These are phyloP conservation scores for Dorcus hopei DNA, from an alignment of 2,888 invertebrate genomes.

Conservation along the genomic window DNA sequence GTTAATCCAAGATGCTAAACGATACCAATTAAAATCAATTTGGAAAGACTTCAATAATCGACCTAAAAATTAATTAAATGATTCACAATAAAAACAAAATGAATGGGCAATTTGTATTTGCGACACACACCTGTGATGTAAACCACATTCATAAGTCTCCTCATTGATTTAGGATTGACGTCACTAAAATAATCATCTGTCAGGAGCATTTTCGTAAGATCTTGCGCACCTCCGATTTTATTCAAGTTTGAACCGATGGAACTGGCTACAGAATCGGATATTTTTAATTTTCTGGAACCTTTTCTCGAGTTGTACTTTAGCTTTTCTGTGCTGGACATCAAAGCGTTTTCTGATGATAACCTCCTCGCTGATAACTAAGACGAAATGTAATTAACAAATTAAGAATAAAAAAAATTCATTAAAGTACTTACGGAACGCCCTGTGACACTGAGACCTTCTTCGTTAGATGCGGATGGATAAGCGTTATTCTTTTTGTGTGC, in stretches of 20 bases:
- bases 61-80: constrained; percentile 60
- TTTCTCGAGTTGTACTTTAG: constrained; percentile 54
- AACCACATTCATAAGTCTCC: constrained; percentile 93
- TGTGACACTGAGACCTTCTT: constrained; percentile 47
- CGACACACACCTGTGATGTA: constrained; percentile 70
- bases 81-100: constrained; percentile 23
- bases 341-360: constrained; percentile 73
- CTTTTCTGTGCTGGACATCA: constrained; percentile 81
- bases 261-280: constrained; percentile 87
- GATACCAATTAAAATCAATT: constrained; percentile 99
- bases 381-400: background rate
- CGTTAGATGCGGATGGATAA: constrained; percentile 44
- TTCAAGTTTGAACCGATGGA: constrained; percentile 87
- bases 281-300: constrained; percentile 70
- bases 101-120: constrained; percentile 36
- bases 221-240: constrained; percentile 71
- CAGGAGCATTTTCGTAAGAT: constrained; percentile 73
- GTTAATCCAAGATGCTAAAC: constrained; percentile 96
- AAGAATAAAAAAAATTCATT: background rate
- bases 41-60: constrained; percentile 96
- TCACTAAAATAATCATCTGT: constrained; percentile 99
- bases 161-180: constrained; percentile 96
- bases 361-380: constrained; percentile 68
- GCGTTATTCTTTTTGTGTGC: constrained; percentile 44
- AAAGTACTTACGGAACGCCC: constrained; percentile 50